Evolutionary conservation across 2,797 vertebrate genomes (phyloP).

Genomic region (Thalassophryne amazonica): DNA sequence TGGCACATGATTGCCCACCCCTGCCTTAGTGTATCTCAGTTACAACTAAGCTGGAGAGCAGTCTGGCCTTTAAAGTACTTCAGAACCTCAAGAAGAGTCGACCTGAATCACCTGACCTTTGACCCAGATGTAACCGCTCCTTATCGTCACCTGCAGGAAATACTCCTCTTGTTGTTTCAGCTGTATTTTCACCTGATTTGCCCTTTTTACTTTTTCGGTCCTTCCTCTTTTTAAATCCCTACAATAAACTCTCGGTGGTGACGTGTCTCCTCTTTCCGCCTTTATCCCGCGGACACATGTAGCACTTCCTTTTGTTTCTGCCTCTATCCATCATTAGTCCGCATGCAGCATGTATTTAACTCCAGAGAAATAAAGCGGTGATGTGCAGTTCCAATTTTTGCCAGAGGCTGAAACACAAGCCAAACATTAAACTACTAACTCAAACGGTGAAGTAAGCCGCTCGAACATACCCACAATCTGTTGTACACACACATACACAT

Average conservation of each 20-base stretch:
- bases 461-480: constrained; percentile 35
- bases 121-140: too few relatives aligned
- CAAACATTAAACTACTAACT: constrained; percentile 41
- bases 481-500: constrained; percentile 35
- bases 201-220: too few relatives aligned
- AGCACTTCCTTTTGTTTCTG: background rate
- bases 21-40: too few relatives aligned
- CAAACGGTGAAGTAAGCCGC: constrained; percentile 22
- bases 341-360: background rate
- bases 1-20: too few relatives aligned
- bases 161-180: too few relatives aligned
- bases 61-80: too few relatives aligned
- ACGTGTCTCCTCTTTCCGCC: constrained; percentile 3
- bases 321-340: constrained; percentile 8
- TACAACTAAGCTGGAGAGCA: too few relatives aligned
- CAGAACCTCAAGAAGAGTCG: too few relatives aligned
- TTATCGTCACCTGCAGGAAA: too few relatives aligned
- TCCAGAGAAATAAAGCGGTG: constrained; percentile 6
- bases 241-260: constrained; percentile 23
- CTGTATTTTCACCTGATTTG: background rate
- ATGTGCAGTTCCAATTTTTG: constrained; percentile 38
- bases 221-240: constrained; percentile 17
- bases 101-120: too few relatives aligned
- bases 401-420: constrained; percentile 37
- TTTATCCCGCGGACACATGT: background rate